These are phyloP conservation scores for Miopithecus talapoin DNA, from an alignment of 2,797 vertebrate genomes.

Conservation along the genomic window DNA sequence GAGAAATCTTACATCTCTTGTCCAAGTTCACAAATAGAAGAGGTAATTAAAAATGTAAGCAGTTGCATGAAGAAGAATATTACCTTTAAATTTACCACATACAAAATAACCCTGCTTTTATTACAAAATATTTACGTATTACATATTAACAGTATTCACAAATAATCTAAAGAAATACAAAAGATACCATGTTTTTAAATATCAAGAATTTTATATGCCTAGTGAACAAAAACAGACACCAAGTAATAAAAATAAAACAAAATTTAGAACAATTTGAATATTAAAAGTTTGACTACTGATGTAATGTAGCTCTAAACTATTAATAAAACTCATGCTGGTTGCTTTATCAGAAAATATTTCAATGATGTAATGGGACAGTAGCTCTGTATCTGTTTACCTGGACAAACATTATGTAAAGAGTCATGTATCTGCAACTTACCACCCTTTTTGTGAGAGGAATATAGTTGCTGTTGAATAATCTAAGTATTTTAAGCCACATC, in stretches of 20 bases:
- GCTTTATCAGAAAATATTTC: not conserved
- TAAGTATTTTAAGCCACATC: not conserved
- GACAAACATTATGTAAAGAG: not conserved
- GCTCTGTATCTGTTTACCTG: not conserved
- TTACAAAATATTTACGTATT: not conserved
- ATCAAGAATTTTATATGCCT: slow-evolving; percentile 18
- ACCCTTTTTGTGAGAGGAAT: not conserved
- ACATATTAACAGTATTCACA: not conserved
- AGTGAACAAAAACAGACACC: not conserved
- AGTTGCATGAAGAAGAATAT: not conserved
- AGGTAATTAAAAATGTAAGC: slow-evolving; percentile 12
- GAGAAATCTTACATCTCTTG: not conserved
- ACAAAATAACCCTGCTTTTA: not conserved
- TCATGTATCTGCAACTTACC: not conserved
- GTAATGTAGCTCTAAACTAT: not conserved
- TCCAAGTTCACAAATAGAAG: slow-evolving; percentile 24
- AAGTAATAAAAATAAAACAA: not conserved
- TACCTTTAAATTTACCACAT: not conserved
- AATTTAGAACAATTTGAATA: not conserved
- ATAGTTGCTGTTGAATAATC: not conserved
- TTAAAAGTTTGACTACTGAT: not conserved
- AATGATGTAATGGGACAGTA: not conserved
- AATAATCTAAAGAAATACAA: not conserved
- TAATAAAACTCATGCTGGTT: not conserved
- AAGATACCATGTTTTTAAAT: not conserved